phyloP scores from a whole-genome alignment of 2,888 invertebrate genomes.

The Rhingia rostrata region DNA sequence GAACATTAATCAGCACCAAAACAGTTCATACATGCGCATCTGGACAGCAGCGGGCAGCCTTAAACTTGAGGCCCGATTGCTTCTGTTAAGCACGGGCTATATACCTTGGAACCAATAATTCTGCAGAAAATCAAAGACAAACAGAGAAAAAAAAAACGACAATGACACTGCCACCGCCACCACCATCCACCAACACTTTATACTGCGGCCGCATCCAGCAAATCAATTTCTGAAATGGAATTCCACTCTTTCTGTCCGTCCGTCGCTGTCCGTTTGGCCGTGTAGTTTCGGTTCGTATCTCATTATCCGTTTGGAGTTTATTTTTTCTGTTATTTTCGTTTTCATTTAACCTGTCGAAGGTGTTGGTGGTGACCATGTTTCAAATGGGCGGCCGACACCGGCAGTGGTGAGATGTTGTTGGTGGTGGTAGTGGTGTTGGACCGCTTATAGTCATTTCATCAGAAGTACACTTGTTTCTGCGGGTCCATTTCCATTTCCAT shows the following conservation, averaged over 20 bases:
- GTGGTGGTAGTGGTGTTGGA: slow-evolving; percentile 36
- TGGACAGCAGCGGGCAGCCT: slow-evolving; percentile 43
- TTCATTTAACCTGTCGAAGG: slow-evolving; percentile 82
- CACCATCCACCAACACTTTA: slow-evolving; percentile 9
- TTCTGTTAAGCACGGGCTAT: slow-evolving; percentile 40
- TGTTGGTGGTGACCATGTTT: slow-evolving; percentile 83
- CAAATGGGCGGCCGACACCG: slow-evolving; percentile 66
- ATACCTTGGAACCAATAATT: slow-evolving; percentile 49
- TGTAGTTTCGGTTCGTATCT: slow-evolving; percentile 65
- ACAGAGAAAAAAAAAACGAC: slow-evolving; percentile 26
- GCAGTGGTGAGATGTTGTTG: slow-evolving; percentile 15
- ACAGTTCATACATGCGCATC: slow-evolving; percentile 34
- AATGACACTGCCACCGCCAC: slow-evolving; percentile 26
- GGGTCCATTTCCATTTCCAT: slow-evolving; percentile 69
- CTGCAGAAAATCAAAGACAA: slow-evolving; percentile 25
- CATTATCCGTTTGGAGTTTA: slow-evolving; percentile 62
- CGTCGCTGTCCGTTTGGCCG: slow-evolving; percentile 6
- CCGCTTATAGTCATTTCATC: slow-evolving; percentile 74
- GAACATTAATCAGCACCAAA: slow-evolving; percentile 50
- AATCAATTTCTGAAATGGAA: slow-evolving; percentile 68
- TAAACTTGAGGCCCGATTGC: slow-evolving; percentile 58
- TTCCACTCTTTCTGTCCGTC: slow-evolving; percentile 52
- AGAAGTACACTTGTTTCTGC: slow-evolving; percentile 74
- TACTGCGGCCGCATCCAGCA: slow-evolving; percentile 50
- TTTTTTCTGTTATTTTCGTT: slow-evolving; percentile 57